These are phyloP conservation scores for Cyprinodon variegatus DNA, from an alignment of 2,113 vertebrate species.

Conservation along the genomic window DNA sequence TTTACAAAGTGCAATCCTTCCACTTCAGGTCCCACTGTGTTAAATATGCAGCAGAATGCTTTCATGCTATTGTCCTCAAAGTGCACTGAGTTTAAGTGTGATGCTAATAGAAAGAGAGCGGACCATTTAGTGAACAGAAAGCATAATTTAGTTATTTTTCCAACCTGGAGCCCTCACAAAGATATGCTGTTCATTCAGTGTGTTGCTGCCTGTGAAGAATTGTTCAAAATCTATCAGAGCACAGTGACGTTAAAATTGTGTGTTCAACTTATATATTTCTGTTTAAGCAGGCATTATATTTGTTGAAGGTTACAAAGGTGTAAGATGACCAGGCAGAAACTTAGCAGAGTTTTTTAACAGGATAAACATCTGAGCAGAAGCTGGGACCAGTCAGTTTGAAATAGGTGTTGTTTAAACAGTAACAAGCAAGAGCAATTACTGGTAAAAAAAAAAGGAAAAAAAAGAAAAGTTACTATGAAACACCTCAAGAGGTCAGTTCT, in stretches of 20 bases:
- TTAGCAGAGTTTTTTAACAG: no score
- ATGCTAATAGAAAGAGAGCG: slow-evolving; percentile 67
- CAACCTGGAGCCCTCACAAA: slow-evolving; percentile 44
- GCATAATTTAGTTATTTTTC: slow-evolving; percentile 64
- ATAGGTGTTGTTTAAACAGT: no score
- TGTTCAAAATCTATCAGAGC: slow-evolving; percentile 1
- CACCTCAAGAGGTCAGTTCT: no score
- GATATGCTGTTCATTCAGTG: slow-evolving; percentile 20
- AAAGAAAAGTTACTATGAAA: no score
- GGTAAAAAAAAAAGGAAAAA: no score
- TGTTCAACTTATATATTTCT: no score
- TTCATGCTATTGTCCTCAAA: slow-evolving; percentile 48
- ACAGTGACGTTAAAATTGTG: not conserved
- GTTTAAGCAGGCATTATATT: no score
- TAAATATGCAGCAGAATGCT: slow-evolving; percentile 75
- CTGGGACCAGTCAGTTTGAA: no score
- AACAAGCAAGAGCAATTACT: no score
- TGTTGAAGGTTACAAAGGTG: no score
- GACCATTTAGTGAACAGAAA: slow-evolving; percentile 71
- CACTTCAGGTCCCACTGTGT: slow-evolving; percentile 35
- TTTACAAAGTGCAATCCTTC: slow-evolving; percentile 55
- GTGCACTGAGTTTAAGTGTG: slow-evolving; percentile 51
- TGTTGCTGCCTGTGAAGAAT: slow-evolving; percentile 8
- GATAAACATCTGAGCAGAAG: no score
- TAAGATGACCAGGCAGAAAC: no score